These are phyloP conservation scores for Pammene aurita DNA, from an alignment of 2,888 invertebrate species.

Conservation along the genomic window DNA sequence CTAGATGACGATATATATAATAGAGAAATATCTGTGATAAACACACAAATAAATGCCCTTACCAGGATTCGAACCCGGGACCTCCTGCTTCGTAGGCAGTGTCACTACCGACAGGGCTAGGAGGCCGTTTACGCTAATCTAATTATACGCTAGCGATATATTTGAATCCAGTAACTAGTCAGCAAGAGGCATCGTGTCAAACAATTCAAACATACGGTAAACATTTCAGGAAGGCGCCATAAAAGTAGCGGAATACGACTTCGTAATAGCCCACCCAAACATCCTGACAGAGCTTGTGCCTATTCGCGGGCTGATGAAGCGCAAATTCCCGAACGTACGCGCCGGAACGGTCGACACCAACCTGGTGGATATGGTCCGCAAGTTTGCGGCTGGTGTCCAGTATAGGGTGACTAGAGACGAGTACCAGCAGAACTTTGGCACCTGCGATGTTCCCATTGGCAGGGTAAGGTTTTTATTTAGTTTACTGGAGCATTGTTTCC, in stretches of 20 bases:
- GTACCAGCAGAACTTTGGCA: slow-evolving; percentile 87
- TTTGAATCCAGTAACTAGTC: too few species aligned
- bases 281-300: slow-evolving; percentile 89
- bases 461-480: slow-evolving; percentile 76
- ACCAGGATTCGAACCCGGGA: too few species aligned
- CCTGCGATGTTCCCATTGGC: slow-evolving; percentile 86
- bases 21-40: too few species aligned
- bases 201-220: too few species aligned
- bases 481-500: too few species aligned
- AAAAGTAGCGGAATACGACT: slow-evolving; percentile 87
- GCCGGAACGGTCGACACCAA: slow-evolving; percentile 87
- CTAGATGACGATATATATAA: too few species aligned
- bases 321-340: slow-evolving; percentile 87
- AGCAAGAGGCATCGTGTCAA: too few species aligned
- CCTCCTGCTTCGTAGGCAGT: too few species aligned
- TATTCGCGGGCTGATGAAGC: slow-evolving; percentile 90
- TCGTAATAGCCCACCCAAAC: slow-evolving; percentile 89
- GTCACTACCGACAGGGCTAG: too few species aligned
- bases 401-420: slow-evolving; percentile 87
- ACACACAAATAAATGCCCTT: too few species aligned
- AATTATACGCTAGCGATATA: too few species aligned
- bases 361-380: slow-evolving; percentile 84
- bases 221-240: slow-evolving; percentile 85
- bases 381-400: slow-evolving; percentile 87
- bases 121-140: too few species aligned